These are phyloP conservation scores for Bactericera cockerelli DNA, from an alignment of 1,140 invertebrate genomes.

Conservation along the genomic window DNA sequence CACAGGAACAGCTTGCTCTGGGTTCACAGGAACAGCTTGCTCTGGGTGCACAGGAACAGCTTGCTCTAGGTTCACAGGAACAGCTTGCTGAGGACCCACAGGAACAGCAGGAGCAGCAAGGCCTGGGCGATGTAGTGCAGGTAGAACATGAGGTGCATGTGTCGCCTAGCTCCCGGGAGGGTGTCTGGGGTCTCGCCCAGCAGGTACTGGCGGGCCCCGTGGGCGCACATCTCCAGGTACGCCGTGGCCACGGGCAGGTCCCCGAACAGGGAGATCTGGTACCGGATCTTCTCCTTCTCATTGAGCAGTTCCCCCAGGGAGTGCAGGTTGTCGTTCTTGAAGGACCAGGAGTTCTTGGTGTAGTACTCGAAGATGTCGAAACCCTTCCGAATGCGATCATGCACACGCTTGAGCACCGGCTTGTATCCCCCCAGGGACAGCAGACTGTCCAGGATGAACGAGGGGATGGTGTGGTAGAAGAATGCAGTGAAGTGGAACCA, in stretches of 20 bases:
- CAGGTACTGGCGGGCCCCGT: conserved; percentile 60
- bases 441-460: conserved; percentile 68
- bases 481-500: conserved; percentile 55
- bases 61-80: conserved; percentile 8
- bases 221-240: conserved; percentile 47
- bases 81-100: not conserved
- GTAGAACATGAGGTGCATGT: conserved; percentile 17
- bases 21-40: no score
- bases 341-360: conserved; percentile 77
- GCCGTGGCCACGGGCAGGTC: conserved; percentile 36
- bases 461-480: conserved; percentile 71
- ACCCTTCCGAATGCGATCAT: conserved; percentile 52
- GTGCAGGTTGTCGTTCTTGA: conserved; percentile 50
- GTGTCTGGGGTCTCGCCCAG: conserved; percentile 38
- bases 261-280: conserved; percentile 50
- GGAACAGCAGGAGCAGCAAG: not conserved
- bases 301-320: conserved; percentile 45
- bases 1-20: no score
- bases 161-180: conserved; percentile 19
- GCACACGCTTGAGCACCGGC: conserved; percentile 66
- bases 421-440: conserved; percentile 63
- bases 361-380: conserved; percentile 75
- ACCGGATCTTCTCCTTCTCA: conserved; percentile 42
- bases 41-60: no score
- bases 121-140: not conserved